These are phyloP conservation scores for Sceloporus tristichus DNA, from an alignment of 2,113 vertebrate species.

Conservation along the genomic window DNA sequence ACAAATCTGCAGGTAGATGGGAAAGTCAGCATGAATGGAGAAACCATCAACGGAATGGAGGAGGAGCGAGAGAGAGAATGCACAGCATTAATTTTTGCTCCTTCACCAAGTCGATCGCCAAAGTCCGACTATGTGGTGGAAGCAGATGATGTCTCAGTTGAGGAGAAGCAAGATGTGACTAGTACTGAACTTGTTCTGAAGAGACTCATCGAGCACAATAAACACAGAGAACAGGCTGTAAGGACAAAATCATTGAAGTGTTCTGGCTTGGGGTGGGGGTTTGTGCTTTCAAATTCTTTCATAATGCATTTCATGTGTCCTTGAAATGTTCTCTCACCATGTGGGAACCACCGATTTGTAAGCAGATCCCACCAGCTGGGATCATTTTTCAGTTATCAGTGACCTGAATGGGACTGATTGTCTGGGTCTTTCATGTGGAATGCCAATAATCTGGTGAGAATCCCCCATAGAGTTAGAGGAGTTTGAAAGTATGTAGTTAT, in stretches of 20 bases:
- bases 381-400: neutral
- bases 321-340: neutral
- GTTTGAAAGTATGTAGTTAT: neutral
- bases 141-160: constrained; percentile 56
- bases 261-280: constrained; percentile 16
- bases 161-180: constrained; percentile 70
- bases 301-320: constrained; percentile 33
- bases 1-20: constrained; percentile 81
- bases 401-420: rapidly evolving
- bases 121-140: constrained; percentile 75
- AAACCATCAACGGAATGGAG: constrained; percentile 63
- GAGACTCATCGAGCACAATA: constrained; percentile 70
- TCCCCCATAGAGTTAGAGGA: neutral
- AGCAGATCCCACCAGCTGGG: neutral
- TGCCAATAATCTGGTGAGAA: neutral
- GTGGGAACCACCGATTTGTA: neutral
- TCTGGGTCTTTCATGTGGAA: neutral
- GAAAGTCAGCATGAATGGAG: constrained; percentile 87
- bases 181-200: constrained; percentile 78
- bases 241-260: constrained; percentile 67
- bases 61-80: constrained; percentile 75
- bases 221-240: constrained; percentile 75
- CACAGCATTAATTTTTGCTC: constrained; percentile 43
- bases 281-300: constrained; percentile 3
- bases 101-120: constrained; percentile 74